Conservation (phyloP, 2,888 invertebrate genomes). For the Nysson spinosus region DNA sequence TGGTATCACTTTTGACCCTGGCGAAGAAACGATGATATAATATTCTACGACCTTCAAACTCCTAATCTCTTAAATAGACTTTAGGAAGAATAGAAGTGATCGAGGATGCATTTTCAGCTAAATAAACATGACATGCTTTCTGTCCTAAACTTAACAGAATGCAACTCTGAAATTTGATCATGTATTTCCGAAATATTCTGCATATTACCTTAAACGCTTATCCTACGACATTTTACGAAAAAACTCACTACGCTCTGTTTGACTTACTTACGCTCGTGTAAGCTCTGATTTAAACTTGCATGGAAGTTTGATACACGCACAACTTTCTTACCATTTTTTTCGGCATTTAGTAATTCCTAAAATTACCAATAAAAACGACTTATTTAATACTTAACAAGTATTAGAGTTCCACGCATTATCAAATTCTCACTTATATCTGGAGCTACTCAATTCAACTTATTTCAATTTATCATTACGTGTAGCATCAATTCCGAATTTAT, state of each 20-base stretch:
- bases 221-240: constrained; percentile 44
- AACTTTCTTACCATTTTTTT: constrained; percentile 16
- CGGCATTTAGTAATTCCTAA: constrained; percentile 36
- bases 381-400: constrained; percentile 58
- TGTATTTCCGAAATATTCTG: too few relatives aligned
- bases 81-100: too few relatives aligned
- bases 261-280: constrained; percentile 34
- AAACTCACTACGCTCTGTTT: constrained; percentile 46
- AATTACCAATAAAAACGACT: constrained; percentile 63
- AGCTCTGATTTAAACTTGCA: constrained; percentile 31
- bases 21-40: too few relatives aligned
- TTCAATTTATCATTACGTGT: constrained; percentile 23
- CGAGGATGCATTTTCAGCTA: too few relatives aligned
- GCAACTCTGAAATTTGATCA: too few relatives aligned
- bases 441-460: constrained; percentile 31
- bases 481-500: constrained; percentile 56
- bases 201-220: constrained; percentile 46
- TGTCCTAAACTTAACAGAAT: too few relatives aligned
- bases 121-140: too few relatives aligned
- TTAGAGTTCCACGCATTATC: constrained; percentile 49
- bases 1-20: too few relatives aligned
- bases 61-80: too few relatives aligned
- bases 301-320: constrained; percentile 47
- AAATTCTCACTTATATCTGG: constrained; percentile 33
- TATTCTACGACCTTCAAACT: too few relatives aligned